Conservation (phyloP, 2,113 vertebrate species). For the Dipodomys stephensi region DNA sequence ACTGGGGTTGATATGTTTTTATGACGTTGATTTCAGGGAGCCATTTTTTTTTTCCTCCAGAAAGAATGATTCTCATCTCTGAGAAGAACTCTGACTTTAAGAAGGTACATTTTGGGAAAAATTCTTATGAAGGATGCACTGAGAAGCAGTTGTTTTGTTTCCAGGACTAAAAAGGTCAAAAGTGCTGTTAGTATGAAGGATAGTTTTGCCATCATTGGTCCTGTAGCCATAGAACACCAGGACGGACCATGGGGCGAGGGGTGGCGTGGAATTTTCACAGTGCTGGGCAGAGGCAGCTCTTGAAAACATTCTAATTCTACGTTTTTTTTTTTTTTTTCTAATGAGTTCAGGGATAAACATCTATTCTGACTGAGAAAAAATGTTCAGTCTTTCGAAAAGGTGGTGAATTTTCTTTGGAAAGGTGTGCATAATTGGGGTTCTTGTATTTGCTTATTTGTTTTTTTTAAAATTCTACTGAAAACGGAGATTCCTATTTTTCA, state of each 20-base stretch:
- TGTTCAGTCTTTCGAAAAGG: not conserved
- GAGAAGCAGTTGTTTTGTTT: conserved; percentile 32
- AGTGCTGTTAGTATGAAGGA: not conserved
- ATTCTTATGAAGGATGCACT: not conserved
- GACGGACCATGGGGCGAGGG: too few relatives aligned
- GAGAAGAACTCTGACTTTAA: conserved; percentile 15
- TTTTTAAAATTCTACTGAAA: conserved; percentile 9
- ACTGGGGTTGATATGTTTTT: not conserved
- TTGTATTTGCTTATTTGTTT: conserved; percentile 11
- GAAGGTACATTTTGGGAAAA: not conserved
- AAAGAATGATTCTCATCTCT: not conserved
- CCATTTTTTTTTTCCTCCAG: not conserved
- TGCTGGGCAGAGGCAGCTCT: not conserved
- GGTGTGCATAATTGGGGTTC: not conserved
- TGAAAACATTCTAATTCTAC: not conserved
- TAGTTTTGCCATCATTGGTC: not conserved
- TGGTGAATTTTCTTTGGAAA: not conserved
- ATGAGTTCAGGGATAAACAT: not conserved
- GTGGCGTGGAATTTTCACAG: not conserved
- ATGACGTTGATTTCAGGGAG: not conserved
- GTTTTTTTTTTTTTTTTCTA: not conserved
- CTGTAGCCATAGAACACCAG: not conserved
- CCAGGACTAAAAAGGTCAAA: conserved; percentile 27
- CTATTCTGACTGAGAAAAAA: not conserved
- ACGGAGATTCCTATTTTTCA: not conserved